Base-by-base conservation (phyloP, 92 coral and sea anemone species). In the Bergia puertoricense region DNA sequence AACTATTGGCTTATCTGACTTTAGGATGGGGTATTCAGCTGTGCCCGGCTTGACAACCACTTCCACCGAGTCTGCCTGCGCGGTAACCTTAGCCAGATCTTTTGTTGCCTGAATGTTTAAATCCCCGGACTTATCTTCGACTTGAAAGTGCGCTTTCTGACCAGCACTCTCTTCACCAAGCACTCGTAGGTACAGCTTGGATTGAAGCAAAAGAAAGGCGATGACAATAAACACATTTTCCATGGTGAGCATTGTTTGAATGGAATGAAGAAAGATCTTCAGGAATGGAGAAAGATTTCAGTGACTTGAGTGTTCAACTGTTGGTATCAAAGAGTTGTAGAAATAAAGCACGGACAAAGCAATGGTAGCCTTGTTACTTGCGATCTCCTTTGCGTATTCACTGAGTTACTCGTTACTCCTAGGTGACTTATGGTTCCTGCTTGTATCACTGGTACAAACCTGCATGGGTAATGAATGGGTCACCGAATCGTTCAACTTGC, bases 101-200 rank as follows among this genome's bases (percentile, higher is more conserved):
- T 94, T 94, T 0, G 96, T 97, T 18, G 99, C 99, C 40, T 90
- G 77, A 50, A 97, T 93, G 82, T 89, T 95, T 80, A 97, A 81
- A 73, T 94, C 96, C 22, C 99, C 99, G n/a, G 99, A 96, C 77
- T 96, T 95, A 81, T 97, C 99, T 88, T 97, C 96, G 13, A 97
- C 96, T 82, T 94, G 96, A 87, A 97, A 97, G 86, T 97, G 98
- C 41, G 99, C 99, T 88, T 97, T 97, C 77, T 97, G 99, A 36
- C 98, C 99, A 0, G 89, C 88, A 37, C 96, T 90, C 6, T 93
- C 98, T 15, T 83, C 94, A 23, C 65, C 78, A 7, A 71, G 13
- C 30, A 51, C 87, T 44, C 68, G 22, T 4, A 84, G 23, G 38
- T 30, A 37, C 1, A 36, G 68, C 13, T 46, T 36, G 11, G 62